phyloP scores from a whole-genome alignment of 2,888 invertebrate species.

The Leistus spinibarbis region DNA sequence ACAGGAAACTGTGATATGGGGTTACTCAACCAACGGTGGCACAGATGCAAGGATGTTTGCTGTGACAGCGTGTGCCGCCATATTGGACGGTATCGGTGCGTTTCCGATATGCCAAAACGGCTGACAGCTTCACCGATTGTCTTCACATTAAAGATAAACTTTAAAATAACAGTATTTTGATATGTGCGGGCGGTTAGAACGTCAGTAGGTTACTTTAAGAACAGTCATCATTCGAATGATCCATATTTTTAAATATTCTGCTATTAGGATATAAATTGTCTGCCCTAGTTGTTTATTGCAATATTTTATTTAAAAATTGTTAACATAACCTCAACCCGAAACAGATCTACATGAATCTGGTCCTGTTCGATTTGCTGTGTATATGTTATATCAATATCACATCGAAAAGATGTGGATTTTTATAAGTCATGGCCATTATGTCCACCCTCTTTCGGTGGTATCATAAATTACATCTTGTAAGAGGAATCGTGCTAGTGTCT shows the following conservation, averaged over 20 bases:
- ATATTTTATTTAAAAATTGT: too few species aligned
- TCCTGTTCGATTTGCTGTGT: too few species aligned
- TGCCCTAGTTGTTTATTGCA: too few species aligned
- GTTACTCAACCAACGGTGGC: background rate
- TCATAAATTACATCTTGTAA: slow-evolving; percentile 8
- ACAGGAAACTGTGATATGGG: slow-evolving; percentile 13
- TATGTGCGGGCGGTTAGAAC: too few species aligned
- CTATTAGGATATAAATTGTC: too few species aligned
- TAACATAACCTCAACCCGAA: too few species aligned
- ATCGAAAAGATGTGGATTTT: background rate
- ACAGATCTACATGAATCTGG: too few species aligned
- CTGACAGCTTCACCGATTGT: background rate
- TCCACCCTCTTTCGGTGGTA: background rate
- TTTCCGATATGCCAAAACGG: background rate
- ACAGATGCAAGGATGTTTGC: background rate
- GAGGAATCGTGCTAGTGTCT: background rate
- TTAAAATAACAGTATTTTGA: background rate
- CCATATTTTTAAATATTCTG: too few species aligned
- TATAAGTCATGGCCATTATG: background rate
- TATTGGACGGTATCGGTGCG: slow-evolving; percentile 2
- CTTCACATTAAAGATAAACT: background rate
- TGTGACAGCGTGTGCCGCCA: background rate
- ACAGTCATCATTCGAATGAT: too few species aligned
- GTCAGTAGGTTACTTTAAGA: too few species aligned
- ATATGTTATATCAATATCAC: background rate